Evolutionary conservation across 2,888 invertebrate species (phyloP).

Genomic region (Trichogramma evanescens): DNA sequence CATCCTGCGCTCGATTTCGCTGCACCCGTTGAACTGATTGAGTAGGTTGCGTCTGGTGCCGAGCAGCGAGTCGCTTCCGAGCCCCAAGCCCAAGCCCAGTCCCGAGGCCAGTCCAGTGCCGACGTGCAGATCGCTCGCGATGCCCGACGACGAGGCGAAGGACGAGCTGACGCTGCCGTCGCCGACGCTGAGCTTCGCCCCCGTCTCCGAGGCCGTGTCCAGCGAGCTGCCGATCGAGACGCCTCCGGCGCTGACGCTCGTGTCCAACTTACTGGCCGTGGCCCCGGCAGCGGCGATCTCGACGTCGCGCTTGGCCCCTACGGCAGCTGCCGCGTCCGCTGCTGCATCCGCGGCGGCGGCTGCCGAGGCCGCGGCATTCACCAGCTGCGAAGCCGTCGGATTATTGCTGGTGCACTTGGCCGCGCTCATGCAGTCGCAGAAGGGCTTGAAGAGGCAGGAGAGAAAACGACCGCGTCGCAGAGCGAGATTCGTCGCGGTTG

Average conservation of each 20-base stretch:
- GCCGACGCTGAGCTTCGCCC: background rate
- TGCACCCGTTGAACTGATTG: background rate
- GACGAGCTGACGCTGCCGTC: background rate
- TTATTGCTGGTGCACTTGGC: background rate
- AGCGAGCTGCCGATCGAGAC: background rate
- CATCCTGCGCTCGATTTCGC: constrained; percentile 13
- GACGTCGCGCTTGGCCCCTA: constrained; percentile 4
- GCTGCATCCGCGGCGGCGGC: background rate
- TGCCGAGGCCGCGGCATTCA: background rate
- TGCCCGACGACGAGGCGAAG: background rate
- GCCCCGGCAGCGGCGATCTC: background rate
- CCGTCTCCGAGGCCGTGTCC: background rate
- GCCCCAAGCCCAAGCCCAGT: background rate
- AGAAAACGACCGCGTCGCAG: background rate
- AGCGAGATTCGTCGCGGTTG: constrained; percentile 5
- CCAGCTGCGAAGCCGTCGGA: background rate
- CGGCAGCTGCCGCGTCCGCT: background rate
- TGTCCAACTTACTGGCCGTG: background rate
- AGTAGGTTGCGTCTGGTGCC: background rate
- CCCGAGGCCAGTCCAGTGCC: background rate
- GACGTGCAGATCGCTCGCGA: background rate
- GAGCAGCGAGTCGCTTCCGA: background rate
- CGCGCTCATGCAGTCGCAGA: background rate
- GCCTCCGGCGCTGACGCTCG: background rate
- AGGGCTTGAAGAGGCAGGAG: background rate